These are phyloP conservation scores for Zootermopsis nevadensis DNA, from an alignment of 2,888 invertebrate species.

Conservation along the genomic window DNA sequence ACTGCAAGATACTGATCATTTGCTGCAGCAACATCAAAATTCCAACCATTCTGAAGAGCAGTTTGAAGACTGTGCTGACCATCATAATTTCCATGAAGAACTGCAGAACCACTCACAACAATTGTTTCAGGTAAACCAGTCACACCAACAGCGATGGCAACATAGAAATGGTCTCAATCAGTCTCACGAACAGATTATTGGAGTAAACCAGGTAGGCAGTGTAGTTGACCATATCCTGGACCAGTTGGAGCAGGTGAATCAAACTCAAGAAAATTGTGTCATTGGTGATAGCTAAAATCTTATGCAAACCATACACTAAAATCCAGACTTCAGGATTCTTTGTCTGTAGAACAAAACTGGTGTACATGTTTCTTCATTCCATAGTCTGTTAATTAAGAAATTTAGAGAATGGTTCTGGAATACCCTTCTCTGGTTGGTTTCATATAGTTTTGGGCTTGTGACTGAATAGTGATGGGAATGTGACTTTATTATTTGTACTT, in stretches of 20 bases:
- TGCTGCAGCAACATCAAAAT: slow-evolving; percentile 18
- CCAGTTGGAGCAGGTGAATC: background rate
- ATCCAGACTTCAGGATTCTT: background rate
- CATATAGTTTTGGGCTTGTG: background rate
- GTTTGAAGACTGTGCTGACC: background rate
- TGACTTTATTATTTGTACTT: background rate
- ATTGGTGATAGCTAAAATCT: slow-evolving; percentile 20
- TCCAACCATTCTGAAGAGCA: background rate
- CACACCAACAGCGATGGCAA: background rate
- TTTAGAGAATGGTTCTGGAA: background rate
- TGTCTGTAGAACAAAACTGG: background rate
- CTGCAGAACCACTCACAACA: background rate
- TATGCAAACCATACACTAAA: background rate
- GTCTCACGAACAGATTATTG: background rate
- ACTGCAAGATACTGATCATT: slow-evolving; percentile 40
- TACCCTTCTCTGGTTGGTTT: background rate
- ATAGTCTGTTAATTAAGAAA: background rate
- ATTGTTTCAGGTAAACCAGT: background rate
- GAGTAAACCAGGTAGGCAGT: background rate
- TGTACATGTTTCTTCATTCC: background rate
- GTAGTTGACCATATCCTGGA: background rate
- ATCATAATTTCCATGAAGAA: background rate
- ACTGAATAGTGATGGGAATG: background rate
- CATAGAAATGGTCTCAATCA: background rate
- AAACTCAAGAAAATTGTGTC: background rate